A percentile compares a stretch with the other conserved stretches of the same genome.
These are phyloP conservation scores for Cochlearius cochlearius DNA, from an alignment of 2,113 vertebrate species.

Conservation along the genomic window DNA sequence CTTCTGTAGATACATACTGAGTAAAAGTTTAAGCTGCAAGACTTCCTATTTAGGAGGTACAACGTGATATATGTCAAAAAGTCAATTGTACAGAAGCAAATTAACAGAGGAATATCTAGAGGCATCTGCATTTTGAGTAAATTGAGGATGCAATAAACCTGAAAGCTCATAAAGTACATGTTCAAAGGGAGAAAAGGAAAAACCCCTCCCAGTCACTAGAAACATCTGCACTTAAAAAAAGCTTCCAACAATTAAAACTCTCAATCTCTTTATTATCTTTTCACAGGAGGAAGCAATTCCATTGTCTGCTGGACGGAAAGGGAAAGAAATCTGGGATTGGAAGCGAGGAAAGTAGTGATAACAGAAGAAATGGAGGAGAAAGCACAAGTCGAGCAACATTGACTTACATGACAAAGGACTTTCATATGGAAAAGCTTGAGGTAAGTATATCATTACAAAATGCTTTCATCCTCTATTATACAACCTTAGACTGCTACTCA, in stretches of 20 bases:
- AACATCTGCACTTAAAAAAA: not conserved
- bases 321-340: slow-evolving; percentile 81
- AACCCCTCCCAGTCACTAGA: not conserved
- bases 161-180: not conserved
- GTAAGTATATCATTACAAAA: slow-evolving; percentile 57
- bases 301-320: slow-evolving; percentile 86
- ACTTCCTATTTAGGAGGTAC: not conserved
- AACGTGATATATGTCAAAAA: not conserved
- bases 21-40: not conserved
- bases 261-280: not conserved
- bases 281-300: slow-evolving; percentile 89
- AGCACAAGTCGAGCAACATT: slow-evolving; percentile 81
- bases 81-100: not conserved
- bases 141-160: not conserved
- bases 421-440: slow-evolving; percentile 85
- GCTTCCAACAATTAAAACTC: not conserved
- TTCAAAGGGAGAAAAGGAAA: not conserved
- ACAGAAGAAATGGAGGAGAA: slow-evolving; percentile 83
- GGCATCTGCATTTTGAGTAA: not conserved
- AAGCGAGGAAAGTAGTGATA: slow-evolving; percentile 85
- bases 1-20: not conserved
- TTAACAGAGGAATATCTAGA: not conserved
- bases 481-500: not conserved
- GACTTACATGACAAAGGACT: slow-evolving; percentile 85
- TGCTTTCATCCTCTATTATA: not conserved